Evolutionary conservation across 1,140 invertebrate genomes (phyloP).

Genomic region (Brachionus paranguensis): DNA sequence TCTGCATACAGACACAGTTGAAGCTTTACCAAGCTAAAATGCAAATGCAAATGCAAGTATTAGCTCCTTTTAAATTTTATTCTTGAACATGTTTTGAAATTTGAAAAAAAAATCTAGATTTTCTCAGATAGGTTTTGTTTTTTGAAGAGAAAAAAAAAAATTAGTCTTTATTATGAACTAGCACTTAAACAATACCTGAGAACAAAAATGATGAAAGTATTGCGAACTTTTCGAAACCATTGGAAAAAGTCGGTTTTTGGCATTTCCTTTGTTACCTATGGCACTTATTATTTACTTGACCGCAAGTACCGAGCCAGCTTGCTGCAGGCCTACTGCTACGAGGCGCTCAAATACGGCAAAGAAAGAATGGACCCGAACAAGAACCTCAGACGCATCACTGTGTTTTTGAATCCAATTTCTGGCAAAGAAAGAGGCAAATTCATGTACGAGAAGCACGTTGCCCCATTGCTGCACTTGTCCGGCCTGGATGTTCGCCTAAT

Average conservation of each 20-base stretch:
- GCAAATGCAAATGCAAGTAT: neutral
- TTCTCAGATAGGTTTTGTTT: neutral
- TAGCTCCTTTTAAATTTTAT: neutral
- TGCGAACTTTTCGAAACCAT: conserved; percentile 10
- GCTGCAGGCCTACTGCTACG: conserved; percentile 15
- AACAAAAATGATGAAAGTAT: conserved; percentile 21
- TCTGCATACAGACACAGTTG: neutral
- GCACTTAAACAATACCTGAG: neutral
- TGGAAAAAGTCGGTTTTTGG: conserved; percentile 38
- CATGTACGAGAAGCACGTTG: conserved; percentile 7
- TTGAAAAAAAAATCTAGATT: conserved; percentile 8
- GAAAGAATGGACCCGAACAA: neutral
- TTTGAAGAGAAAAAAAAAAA: neutral
- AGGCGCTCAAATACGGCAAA: conserved; percentile 26
- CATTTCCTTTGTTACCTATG: neutral
- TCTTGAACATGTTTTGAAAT: conserved; percentile 23
- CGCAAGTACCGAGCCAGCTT: conserved; percentile 15
- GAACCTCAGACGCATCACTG: neutral
- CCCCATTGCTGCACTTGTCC: conserved; percentile 14
- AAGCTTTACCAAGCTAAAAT: neutral
- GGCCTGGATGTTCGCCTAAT: conserved; percentile 28
- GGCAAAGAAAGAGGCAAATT: conserved; percentile 25
- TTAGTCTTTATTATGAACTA: neutral
- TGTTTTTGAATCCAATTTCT: conserved; percentile 16
- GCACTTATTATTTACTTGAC: conserved; percentile 20